phyloP scores from a whole-genome alignment of 2,113 vertebrate genomes.

The Dromiciops gliroides region DNA sequence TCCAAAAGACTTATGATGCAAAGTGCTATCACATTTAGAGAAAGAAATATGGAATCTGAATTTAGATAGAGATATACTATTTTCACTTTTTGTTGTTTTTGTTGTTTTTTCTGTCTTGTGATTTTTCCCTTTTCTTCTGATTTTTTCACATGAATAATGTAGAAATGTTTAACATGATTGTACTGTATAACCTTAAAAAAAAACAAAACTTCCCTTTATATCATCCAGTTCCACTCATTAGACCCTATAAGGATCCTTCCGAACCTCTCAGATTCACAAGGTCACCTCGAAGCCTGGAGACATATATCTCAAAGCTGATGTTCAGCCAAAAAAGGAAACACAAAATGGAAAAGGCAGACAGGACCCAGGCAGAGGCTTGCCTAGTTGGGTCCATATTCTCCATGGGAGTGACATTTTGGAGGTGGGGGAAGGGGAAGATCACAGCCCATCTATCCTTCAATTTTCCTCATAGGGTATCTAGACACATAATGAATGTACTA shows the following conservation, averaged over 20 bases:
- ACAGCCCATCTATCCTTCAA: not conserved
- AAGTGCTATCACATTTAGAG: too few relatives aligned
- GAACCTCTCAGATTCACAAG: not conserved
- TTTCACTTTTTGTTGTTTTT: too few relatives aligned
- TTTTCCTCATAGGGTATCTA: not conserved
- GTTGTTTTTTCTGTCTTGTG: too few relatives aligned
- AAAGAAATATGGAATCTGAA: too few relatives aligned
- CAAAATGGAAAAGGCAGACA: not conserved
- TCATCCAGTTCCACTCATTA: not conserved
- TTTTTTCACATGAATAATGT: too few relatives aligned
- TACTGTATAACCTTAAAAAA: too few relatives aligned
- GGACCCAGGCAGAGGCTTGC: not conserved
- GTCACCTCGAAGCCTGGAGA: not conserved
- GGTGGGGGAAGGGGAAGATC: not conserved
- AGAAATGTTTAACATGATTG: too few relatives aligned
- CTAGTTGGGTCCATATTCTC: not conserved
- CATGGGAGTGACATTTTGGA: not conserved
- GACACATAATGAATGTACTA: not conserved
- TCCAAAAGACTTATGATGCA: too few relatives aligned
- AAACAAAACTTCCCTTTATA: not conserved
- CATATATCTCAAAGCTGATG: not conserved
- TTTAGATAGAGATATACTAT: too few relatives aligned
- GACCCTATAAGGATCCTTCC: not conserved
- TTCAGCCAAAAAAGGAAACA: not conserved
- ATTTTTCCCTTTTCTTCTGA: too few relatives aligned